Evolutionary conservation across 2,888 invertebrate species (phyloP), one percentile per base, ranked within the genome.

Genomic region (Drosophila paracracens): DNA sequence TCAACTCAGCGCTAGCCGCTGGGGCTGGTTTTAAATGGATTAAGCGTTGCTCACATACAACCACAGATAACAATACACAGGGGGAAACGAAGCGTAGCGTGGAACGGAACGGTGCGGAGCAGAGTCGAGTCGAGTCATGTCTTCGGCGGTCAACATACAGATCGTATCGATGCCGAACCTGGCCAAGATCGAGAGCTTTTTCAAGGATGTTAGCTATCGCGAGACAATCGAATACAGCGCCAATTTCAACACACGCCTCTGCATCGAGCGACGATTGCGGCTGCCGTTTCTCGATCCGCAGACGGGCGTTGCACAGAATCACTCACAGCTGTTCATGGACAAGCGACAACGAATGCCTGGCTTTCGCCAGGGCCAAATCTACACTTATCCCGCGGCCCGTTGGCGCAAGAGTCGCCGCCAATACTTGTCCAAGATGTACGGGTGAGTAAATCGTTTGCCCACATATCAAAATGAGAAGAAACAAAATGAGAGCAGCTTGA

Each of bases 231-330:
- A 99, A 93, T 98, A 97, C 40, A 97, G 98, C n/a, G 97, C 97
- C 57, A 97, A 96, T 91, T 98, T 97, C 93, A 99, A 99, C 93
- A 97, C 97, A 70, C 94, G 98, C 94, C 93, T 99, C 94, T 97
- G 98, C 93, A 95, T 97, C 79, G 98, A 99, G 94, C 95, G 99
- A 81, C 96, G 98, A 88, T 94, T 98, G 93, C 95, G 99, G 79
- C 95, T 99, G 94, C 99, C 99, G 33, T 99, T 99, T 92, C 95
- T 99, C 86, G 99, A 99, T 94, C 98, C 98, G n/a, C 98, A 99
- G 93, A 99, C 98, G 74, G 98, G 97, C 78, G 98, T 99, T 59
- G 99, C 99, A 36, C 99, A 99, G 93, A 98, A 97, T 92, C 98
- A 98, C 93, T 98, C 98, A 89, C 96, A 96, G 88, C 94, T 98